Conservation (phyloP, 2,888 invertebrate genomes). For the Argyresthia albistria region DNA sequence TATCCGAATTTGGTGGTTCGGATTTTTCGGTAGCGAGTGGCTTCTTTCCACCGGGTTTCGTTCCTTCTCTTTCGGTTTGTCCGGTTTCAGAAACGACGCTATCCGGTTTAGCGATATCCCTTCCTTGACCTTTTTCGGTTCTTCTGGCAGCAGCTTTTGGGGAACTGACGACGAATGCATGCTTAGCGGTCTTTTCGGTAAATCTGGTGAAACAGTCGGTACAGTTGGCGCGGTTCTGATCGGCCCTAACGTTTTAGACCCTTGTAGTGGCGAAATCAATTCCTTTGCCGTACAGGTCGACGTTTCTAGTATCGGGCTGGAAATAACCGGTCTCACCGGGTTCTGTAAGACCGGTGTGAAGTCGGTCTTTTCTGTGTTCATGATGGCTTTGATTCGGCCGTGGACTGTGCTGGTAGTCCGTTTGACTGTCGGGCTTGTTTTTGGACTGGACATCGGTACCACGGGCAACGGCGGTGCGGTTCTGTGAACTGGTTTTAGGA, state of each 20-base stretch:
- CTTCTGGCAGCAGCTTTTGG: slow-evolving; percentile 58
- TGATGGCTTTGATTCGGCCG: slow-evolving; percentile 56
- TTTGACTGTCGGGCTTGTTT: slow-evolving; percentile 50
- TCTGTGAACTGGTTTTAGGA: slow-evolving; percentile 60
- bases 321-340: slow-evolving; percentile 83
- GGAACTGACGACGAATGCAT: slow-evolving; percentile 48
- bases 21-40: slow-evolving; percentile 73
- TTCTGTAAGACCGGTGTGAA: slow-evolving; percentile 55
- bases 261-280: slow-evolving; percentile 75
- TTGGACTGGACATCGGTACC: slow-evolving; percentile 52
- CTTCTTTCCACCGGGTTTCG: slow-evolving; percentile 63
- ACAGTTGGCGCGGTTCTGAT: slow-evolving; percentile 72
- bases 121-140: slow-evolving; percentile 71
- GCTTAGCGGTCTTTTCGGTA: slow-evolving; percentile 66
- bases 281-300: slow-evolving; percentile 87
- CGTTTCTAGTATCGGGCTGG: slow-evolving; percentile 84
- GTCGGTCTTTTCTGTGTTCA: slow-evolving; percentile 51
- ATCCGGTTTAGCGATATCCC: slow-evolving; percentile 79
- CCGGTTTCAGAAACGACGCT: slow-evolving; percentile 81
- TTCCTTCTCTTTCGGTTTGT: slow-evolving; percentile 64
- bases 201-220: slow-evolving; percentile 42
- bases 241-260: slow-evolving; percentile 74
- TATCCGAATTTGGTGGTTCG: slow-evolving; percentile 72
- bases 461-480: slow-evolving; percentile 78
- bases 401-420: slow-evolving; percentile 53